Evolutionary conservation across 2,113 vertebrate genomes (phyloP).

Genomic region (Oplegnathus fasciatus): DNA sequence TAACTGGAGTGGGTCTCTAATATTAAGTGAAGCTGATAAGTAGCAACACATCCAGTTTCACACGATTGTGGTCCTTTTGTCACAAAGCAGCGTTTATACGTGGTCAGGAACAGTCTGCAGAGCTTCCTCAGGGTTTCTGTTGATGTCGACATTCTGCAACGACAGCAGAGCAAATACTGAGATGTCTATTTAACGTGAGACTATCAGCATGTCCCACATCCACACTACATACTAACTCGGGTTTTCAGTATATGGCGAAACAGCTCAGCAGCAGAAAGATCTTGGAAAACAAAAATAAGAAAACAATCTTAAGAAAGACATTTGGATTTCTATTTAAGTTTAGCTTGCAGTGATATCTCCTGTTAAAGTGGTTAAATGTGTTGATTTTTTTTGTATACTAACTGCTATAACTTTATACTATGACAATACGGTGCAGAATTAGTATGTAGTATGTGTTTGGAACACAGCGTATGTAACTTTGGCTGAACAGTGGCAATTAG

Average conservation of each 20-base stretch:
- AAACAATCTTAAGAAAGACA: not conserved
- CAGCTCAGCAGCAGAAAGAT: not conserved
- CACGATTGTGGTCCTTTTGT: not conserved
- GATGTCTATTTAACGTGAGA: not conserved
- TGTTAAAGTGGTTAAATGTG: not conserved
- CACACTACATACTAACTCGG: not conserved
- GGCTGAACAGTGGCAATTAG: not conserved
- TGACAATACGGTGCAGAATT: too few species aligned
- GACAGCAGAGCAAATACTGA: conserved; percentile 12
- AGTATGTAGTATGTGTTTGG: too few species aligned
- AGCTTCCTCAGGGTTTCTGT: conserved; percentile 85
- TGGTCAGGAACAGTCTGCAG: conserved; percentile 84
- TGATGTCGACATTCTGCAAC: conserved; percentile 85
- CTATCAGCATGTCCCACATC: not conserved
- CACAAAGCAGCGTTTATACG: conserved; percentile 49
- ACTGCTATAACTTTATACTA: too few species aligned
- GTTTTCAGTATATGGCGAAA: not conserved
- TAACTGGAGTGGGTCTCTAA: conserved; percentile 11
- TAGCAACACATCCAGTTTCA: not conserved
- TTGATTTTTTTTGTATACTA: too few species aligned
- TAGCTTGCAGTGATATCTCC: not conserved
- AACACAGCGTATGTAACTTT: too few species aligned
- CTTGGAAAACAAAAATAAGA: not conserved
- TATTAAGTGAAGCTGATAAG: not conserved
- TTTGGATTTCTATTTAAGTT: not conserved